These are phyloP conservation scores for Spodoptera frugiperda DNA, from an alignment of 1,140 invertebrate genomes.

Conservation along the genomic window DNA sequence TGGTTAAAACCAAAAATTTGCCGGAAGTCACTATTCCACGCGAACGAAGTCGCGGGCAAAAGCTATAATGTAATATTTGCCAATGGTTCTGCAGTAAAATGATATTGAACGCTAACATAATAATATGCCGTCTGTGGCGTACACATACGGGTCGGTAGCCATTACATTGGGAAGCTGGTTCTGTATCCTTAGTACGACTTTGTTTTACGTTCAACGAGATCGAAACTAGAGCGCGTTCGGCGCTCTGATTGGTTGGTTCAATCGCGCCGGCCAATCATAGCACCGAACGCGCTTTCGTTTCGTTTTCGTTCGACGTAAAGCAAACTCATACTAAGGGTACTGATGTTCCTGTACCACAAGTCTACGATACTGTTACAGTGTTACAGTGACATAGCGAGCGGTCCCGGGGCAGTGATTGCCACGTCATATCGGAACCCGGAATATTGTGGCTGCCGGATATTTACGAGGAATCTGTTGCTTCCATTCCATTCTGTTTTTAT, in stretches of 20 bases:
- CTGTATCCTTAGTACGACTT: too few relatives aligned
- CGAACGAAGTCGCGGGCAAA: too few relatives aligned
- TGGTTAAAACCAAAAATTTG: too few relatives aligned
- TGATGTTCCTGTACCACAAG: conserved; percentile 11
- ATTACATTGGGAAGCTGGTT: conserved; percentile 3
- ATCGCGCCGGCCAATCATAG: too few relatives aligned
- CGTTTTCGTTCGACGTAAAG: too few relatives aligned
- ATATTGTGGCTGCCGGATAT: not conserved
- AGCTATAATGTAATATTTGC: too few relatives aligned
- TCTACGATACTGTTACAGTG: not conserved
- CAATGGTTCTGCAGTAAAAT: not conserved
- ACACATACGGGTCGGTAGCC: not conserved
- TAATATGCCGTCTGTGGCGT: not conserved
- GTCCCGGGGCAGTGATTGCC: not conserved
- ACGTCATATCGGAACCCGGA: not conserved
- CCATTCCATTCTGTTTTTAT: not conserved
- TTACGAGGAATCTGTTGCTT: conserved; percentile 22
- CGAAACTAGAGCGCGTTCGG: too few relatives aligned
- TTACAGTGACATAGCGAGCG: not conserved
- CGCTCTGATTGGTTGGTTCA: too few relatives aligned
- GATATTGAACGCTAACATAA: not conserved
- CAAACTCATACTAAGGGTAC: too few relatives aligned
- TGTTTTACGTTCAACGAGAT: too few relatives aligned
- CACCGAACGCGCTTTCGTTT: too few relatives aligned
- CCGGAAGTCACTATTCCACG: too few relatives aligned